Base-by-base conservation (phyloP, 2,888 invertebrate species). In the Coelinius sp. region DNA sequence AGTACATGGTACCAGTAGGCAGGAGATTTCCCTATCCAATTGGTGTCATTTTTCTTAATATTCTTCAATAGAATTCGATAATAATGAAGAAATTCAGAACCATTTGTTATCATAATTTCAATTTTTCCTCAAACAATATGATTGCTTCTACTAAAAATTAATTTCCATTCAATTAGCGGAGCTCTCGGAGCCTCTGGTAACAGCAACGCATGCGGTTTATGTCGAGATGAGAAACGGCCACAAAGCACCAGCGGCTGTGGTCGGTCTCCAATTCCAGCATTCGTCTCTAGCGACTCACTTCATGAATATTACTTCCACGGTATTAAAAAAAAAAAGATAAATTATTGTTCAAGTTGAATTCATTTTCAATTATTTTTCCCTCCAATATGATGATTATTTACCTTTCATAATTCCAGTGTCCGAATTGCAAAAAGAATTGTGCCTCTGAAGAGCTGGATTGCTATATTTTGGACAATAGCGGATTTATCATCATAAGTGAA, bases 401-500 rank as follows among this genome's bases (percentile, higher is more conserved):
- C 62, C 17, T 68, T 46, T 70, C 80, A 76, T 74, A 44, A 77
- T 89, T 88, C 69, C 85, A 94, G 94, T 95, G 95, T 83, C 93
- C 93, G 17, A 91, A 91, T 12, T 96, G 95, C 83, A 93, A 93
- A 82, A 95, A 95, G 83, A 95, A 94, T 0, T 96, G 96, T 82
- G 95, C 94, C 14, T 95, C 95, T 8, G 94, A 94, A 76, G 95
- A 95, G 79, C 89, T 97, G 25, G 96, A 97, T 85, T 98, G 98
- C 86, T 98, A 97, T 85, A 93, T 98, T 38, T 89, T 98, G 70
- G 98, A 98, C 85, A 97, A 97, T 88, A 97, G 96, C 86, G 98
- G 97, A 12, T 98, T 97, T 86, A 94, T 98, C 66, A 94, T 98
- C 67, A 92, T 97, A 44, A 97, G 97, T 0, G 96, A 97, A 88